Percentiles rank a stretch among this genome's conserved stretches.
phyloP scores from a whole-genome alignment of 1,140 invertebrate genomes.

The Antheraea mylitta region DNA sequence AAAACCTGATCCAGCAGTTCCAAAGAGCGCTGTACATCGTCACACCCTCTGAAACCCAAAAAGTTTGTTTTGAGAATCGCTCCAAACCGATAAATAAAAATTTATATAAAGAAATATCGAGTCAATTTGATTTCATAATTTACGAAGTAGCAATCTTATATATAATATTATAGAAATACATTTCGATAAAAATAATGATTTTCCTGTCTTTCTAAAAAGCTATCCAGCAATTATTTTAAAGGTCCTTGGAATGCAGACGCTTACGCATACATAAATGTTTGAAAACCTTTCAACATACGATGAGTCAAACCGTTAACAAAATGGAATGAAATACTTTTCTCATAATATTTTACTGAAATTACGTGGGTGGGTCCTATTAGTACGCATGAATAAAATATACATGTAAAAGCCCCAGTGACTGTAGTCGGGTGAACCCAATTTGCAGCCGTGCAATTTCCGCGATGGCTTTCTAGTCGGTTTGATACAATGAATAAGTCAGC shows the following conservation, averaged over 20 bases:
- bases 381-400: constrained; percentile 7
- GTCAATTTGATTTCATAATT: too few relatives aligned
- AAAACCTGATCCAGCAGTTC: constrained; percentile 91
- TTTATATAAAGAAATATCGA: too few relatives aligned
- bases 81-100: too few relatives aligned
- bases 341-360: neutral
- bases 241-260: neutral
- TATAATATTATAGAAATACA: too few relatives aligned
- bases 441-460: constrained; percentile 35
- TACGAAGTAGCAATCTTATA: too few relatives aligned
- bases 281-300: neutral
- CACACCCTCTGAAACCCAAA: constrained; percentile 83
- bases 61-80: neutral
- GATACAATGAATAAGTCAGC: constrained; percentile 41
- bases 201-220: neutral
- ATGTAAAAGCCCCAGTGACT: constrained; percentile 16
- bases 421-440: constrained; percentile 29
- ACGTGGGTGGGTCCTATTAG: neutral
- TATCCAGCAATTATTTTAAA: neutral
- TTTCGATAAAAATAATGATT: too few relatives aligned
- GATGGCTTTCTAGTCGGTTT: constrained; percentile 39
- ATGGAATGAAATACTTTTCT: neutral
- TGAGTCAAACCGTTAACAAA: neutral
- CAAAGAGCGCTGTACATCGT: constrained; percentile 90
- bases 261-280: neutral